Conservation (phyloP, 2,797 vertebrate species). For the Anas georgica region DNA sequence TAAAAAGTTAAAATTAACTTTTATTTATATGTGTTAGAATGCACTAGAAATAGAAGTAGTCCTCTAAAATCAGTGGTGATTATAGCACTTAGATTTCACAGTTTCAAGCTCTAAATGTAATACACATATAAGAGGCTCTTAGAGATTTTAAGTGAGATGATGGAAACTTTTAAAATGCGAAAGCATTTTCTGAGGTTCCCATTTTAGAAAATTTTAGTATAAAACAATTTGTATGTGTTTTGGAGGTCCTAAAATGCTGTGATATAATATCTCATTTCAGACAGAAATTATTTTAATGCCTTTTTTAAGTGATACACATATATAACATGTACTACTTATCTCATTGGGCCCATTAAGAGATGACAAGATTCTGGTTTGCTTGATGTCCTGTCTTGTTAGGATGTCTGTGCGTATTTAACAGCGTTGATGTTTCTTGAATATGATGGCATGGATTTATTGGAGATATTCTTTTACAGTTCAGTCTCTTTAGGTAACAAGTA, state of each 20-base stretch:
- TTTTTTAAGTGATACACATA: fast-evolving
- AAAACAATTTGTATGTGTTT: neutral
- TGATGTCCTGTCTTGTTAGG: neutral
- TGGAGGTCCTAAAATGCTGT: neutral
- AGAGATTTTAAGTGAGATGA: neutral
- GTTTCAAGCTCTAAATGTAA: neutral
- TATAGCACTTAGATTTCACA: neutral
- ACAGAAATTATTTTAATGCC: neutral
- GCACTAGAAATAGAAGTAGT: neutral
- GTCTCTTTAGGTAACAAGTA: neutral
- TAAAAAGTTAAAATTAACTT: neutral
- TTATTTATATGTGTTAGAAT: neutral
- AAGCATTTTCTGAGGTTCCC: neutral
- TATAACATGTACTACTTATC: neutral
- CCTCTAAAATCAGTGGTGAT: slow-evolving; percentile 11
- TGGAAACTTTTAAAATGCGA: neutral
- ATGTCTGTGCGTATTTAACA: neutral
- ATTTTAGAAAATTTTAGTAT: neutral
- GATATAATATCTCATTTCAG: neutral
- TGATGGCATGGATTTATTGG: neutral
- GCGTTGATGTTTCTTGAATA: neutral
- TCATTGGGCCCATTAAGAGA: neutral
- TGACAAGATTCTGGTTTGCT: neutral
- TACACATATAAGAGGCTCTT: neutral
- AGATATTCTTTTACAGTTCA: neutral